Evolutionary conservation across 2,797 vertebrate species (phyloP), one percentile per base, ranked within the genome.

Genomic region (Scarus forsteni): DNA sequence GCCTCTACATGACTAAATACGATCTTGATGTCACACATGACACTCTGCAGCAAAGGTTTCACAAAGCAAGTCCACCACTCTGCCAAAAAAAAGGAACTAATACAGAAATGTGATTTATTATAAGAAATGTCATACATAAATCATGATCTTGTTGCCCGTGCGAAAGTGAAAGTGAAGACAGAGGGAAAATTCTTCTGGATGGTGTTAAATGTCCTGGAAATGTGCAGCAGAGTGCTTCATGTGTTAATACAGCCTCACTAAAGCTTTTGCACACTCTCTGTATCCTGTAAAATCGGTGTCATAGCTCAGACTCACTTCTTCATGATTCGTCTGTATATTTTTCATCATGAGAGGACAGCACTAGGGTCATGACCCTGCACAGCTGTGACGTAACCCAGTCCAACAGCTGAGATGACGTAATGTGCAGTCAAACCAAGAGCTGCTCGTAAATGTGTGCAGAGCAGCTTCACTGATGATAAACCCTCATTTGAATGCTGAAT

Each of bases 321-420:
- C 12, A 36, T 38, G 0, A 18, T 7, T 40, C 2, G 42, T 36
- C 14, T 64, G 1, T 11, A 3, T 18, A 27, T 46, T 67, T 70
- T 54, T 52, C 50, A 36, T 56, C 3, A 8, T 66, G 57, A 70
- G 63, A 12, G 48, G 36, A 70, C 68, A 72, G 19, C 57, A 44
- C 63, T 38, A 60, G 55, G 74, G 71, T 71, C 73, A 62, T 35
- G 74, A 66, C 69, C 63, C 4, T 0, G 13, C 53, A 59, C 15
- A 55, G 53, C 52, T 1, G 7, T 89, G 84, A 88, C 39, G 38
- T 88, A 68, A 77, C 58, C 44, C 60, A 36, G 16, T 58, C 60
- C n/a, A 65, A 44, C 80, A 85, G 84, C 79, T 76, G 86, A 78
- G 0, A 61, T 88, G 86, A 85, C 0, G 68, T 19, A 89, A 85